Conservation (phyloP, 2,113 vertebrate genomes). For the Silurus glanis region DNA sequence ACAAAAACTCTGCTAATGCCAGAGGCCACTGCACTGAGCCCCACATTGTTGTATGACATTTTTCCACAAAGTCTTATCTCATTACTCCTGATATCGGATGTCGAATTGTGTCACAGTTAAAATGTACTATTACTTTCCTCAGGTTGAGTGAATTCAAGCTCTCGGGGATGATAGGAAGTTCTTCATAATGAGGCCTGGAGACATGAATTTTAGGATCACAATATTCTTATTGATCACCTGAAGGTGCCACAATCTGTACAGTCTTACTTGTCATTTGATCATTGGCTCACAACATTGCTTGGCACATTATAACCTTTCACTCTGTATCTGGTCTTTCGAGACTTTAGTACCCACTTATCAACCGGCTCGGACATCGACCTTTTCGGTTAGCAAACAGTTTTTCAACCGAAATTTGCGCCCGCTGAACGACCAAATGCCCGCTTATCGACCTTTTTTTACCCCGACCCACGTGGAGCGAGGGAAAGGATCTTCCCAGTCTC, state of each 20-base stretch:
- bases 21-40: background rate
- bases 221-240: background rate
- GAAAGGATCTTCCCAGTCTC: no score
- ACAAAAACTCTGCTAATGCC: background rate
- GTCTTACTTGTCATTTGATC: background rate
- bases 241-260: background rate
- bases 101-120: background rate
- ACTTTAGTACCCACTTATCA: no score
- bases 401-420: no score
- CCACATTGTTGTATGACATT: background rate
- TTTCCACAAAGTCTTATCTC: background rate
- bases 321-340: background rate
- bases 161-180: background rate
- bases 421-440: no score
- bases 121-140: background rate
- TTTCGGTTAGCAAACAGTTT: no score
- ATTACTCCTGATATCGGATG: background rate
- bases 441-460: no score
- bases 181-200: background rate
- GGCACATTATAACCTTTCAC: background rate
- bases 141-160: background rate
- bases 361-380: no score
- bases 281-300: background rate
- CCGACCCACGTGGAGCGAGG: no score
- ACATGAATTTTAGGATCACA: background rate